Evolutionary conservation across 2,113 vertebrate genomes (phyloP), one percentile per base, ranked within the genome.

Genomic region (Paramormyrops kingsleyae): DNA sequence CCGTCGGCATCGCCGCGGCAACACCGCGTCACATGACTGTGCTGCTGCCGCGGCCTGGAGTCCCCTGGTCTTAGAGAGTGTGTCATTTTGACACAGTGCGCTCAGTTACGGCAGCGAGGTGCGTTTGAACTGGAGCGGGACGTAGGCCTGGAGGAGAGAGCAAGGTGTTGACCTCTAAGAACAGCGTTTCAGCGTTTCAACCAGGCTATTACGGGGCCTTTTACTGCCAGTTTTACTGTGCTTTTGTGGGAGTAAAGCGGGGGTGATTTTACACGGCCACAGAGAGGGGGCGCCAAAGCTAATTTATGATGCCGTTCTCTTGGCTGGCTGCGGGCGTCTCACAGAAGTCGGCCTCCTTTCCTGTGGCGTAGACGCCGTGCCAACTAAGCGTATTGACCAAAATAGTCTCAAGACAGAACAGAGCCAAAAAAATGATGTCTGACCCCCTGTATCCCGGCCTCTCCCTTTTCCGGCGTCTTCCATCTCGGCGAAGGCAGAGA

Each of bases 341-440:
- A 31, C n/a, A 13, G 62, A 31, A 31, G 31, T 70, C n/a, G 4
- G 27, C 88, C 89, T 47, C 87, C 70, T 83, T 86, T 50, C 62
- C n/a, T 12, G 88, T 39, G 77, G 27, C 2, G 56, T n/a, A 90
- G 92, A 91, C 90, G 5, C 49, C 2, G 12, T 94, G 93, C 93
- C 94, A 94, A 91, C 94, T 92, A 95, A 94, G 94, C 93, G 93
- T 92, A 94, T 94, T 92, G 91, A 91, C 92, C 93, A 90, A 94
- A 94, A 94, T 92, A 93, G 92, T 94, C 92, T 93, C 92, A 92
- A 94, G 92, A 9, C 56, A 62, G 56, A 62, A n/a, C 56, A 62
- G 24, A n/a, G 56, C 56, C 56, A 62, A n/a, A 9, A n/a, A 62
- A 62, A 62, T 2, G 1, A 62, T 62, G 56, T n/a, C 56, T 62